Evolutionary conservation across 2,113 vertebrate genomes (phyloP).

Genomic region (Daubentonia madagascariensis): DNA sequence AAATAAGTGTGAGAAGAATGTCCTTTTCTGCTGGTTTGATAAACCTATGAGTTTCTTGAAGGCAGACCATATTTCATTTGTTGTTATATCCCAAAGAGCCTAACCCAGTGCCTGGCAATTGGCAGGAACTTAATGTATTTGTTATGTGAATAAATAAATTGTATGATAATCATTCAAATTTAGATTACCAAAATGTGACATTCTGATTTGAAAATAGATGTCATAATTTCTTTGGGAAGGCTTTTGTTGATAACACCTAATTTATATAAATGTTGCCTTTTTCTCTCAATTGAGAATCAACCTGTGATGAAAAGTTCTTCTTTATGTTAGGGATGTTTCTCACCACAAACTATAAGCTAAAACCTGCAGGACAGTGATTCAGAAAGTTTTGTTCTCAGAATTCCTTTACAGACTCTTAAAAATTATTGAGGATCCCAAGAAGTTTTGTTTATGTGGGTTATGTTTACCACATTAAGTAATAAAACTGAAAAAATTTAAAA

Average conservation of each 20-base stretch:
- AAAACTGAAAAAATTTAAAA: not conserved
- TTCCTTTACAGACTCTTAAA: not conserved
- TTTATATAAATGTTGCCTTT: not conserved
- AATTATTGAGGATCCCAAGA: not conserved
- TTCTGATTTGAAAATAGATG: not conserved
- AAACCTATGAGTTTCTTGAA: not conserved
- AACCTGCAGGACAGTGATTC: not conserved
- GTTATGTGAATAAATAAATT: not conserved
- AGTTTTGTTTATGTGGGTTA: not conserved
- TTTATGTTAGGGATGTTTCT: not conserved
- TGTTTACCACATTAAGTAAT: not conserved
- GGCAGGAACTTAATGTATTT: not conserved
- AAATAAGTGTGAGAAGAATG: not conserved
- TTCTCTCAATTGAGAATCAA: not conserved
- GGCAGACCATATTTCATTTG: not conserved
- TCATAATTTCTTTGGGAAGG: not conserved
- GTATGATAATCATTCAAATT: not conserved
- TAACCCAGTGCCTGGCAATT: not conserved
- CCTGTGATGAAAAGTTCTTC: not conserved
- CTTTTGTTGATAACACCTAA: not conserved
- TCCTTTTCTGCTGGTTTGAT: not conserved
- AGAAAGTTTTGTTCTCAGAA: not conserved
- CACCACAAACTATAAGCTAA: not conserved
- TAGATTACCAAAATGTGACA: not conserved
- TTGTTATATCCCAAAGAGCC: not conserved